phyloP scores from a whole-genome alignment of 2,797 vertebrate genomes.

The Euphonia xanthogaster region DNA sequence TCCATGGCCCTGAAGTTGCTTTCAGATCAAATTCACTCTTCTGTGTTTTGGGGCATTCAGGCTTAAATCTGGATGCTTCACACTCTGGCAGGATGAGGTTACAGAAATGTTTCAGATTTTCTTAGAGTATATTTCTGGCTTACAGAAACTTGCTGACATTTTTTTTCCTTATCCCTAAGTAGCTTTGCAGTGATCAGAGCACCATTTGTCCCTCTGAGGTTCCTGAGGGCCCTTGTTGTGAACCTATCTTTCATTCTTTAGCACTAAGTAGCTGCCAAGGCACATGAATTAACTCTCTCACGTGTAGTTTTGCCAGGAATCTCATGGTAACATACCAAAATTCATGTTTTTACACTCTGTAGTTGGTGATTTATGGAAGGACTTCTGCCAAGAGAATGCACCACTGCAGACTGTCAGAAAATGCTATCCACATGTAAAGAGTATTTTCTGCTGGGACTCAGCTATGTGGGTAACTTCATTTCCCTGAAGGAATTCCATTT shows the following conservation, averaged over 20 bases:
- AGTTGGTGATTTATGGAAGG: slow-evolving; percentile 3
- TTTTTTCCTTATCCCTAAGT: not conserved
- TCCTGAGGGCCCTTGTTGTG: not conserved
- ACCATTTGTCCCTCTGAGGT: not conserved
- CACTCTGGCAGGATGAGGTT: not conserved
- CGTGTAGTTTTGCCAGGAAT: not conserved
- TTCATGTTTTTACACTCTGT: not conserved
- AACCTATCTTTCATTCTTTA: slow-evolving; percentile 8
- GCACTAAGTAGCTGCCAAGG: not conserved
- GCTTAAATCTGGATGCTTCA: not conserved
- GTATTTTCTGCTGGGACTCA: not conserved
- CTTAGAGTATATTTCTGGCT: not conserved
- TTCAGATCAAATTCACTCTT: not conserved
- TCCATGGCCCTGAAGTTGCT: not conserved
- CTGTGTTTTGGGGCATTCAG: not conserved
- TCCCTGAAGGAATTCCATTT: not conserved
- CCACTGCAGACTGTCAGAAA: not conserved
- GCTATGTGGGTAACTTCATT: not conserved
- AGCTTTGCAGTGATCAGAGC: not conserved
- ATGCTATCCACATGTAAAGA: not conserved
- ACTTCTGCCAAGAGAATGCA: not conserved
- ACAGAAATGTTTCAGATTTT: not conserved
- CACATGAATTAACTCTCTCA: not conserved
- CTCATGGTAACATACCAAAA: slow-evolving; percentile 2
- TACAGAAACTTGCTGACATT: not conserved